Evolutionary conservation across 2,888 invertebrate genomes (phyloP).

Genomic region (Synanthedon tipuliformis): DNA sequence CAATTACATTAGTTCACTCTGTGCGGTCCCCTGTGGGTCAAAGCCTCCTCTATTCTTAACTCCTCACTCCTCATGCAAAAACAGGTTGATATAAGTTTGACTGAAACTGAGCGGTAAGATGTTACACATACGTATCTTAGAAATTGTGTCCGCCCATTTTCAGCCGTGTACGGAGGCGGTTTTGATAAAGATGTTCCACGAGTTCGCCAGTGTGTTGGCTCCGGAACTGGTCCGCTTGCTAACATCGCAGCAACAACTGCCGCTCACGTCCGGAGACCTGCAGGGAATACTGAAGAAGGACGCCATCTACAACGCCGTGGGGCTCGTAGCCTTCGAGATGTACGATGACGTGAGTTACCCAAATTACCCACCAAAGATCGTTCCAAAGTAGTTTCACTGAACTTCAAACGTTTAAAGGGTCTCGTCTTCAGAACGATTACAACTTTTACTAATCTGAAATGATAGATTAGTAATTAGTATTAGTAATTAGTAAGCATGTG

Average conservation of each 20-base stretch:
- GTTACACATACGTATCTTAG: too few relatives aligned
- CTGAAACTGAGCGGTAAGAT: too few relatives aligned
- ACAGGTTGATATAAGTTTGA: too few relatives aligned
- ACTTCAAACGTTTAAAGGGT: too few relatives aligned
- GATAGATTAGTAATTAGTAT: too few relatives aligned
- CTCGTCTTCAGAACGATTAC: neutral
- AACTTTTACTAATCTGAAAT: neutral
- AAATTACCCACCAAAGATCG: too few relatives aligned
- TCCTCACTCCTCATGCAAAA: too few relatives aligned
- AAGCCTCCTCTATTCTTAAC: too few relatives aligned
- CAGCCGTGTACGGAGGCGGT: conserved; percentile 90
- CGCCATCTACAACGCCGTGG: conserved; percentile 93
- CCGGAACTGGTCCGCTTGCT: conserved; percentile 81
- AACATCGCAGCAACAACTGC: conserved; percentile 75
- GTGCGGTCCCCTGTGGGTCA: too few relatives aligned
- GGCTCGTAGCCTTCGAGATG: conserved; percentile 87
- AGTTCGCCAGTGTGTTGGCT: conserved; percentile 78
- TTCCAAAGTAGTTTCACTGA: too few relatives aligned
- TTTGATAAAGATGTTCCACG: conserved; percentile 85
- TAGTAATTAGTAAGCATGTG: too few relatives aligned
- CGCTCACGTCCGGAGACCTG: conserved; percentile 79
- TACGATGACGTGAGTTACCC: conserved; percentile 87
- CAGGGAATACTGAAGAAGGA: conserved; percentile 87
- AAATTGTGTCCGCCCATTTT: conserved; percentile 8
- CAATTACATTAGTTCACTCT: too few relatives aligned